Conservation (phyloP, 1,140 invertebrate genomes). For the Microplitis mediator region DNA sequence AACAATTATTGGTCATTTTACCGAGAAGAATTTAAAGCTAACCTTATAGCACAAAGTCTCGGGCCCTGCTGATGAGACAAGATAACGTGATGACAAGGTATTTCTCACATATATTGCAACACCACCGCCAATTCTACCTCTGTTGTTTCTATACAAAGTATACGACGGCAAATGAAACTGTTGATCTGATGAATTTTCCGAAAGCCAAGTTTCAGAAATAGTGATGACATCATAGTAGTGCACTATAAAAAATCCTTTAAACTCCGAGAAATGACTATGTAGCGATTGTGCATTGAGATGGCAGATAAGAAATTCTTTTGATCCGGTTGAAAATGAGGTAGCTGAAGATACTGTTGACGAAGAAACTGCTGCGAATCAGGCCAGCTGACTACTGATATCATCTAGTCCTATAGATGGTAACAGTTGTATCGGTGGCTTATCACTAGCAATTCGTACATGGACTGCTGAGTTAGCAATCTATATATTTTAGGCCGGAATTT, state of each 20-base stretch:
- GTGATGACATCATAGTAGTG: neutral
- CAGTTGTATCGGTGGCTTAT: neutral
- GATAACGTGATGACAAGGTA: neutral
- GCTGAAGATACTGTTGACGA: neutral
- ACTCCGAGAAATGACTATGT: neutral
- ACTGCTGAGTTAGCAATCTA: neutral
- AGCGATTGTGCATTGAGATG: neutral
- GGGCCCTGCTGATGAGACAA: no score
- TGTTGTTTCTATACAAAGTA: neutral
- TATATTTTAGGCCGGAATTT: neutral
- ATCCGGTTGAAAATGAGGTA: neutral
- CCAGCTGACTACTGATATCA: neutral
- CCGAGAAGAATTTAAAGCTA: no score
- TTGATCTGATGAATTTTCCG: neutral
- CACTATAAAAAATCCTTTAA: neutral
- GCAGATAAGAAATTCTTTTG: neutral
- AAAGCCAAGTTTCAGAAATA: neutral
- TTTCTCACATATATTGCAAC: neutral
- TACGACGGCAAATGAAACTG: neutral
- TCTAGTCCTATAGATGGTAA: neutral
- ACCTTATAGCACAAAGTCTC: no score
- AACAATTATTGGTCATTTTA: no score
- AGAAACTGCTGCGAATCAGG: neutral
- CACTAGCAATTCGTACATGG: neutral
- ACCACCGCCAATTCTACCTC: neutral